Evolutionary conservation across 2,888 invertebrate species (phyloP), one percentile per base, ranked within the genome.

Genomic region (Papilio gigon): DNA sequence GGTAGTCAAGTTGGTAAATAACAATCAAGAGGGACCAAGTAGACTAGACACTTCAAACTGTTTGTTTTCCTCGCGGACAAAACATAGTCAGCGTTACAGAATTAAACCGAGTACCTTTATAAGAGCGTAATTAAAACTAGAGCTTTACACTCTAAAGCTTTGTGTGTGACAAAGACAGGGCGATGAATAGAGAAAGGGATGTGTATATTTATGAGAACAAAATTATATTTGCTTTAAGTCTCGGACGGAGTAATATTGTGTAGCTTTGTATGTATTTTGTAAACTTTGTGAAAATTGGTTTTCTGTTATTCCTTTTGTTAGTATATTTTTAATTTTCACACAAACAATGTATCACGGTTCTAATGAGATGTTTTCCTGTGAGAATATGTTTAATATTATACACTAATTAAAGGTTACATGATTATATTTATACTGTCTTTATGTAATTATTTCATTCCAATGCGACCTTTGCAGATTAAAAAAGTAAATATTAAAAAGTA

Each of bases 91-190:
- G 73, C 73, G 76, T 72, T 75, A 72, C 70, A 65, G 14, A 22
- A 75, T 76, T 76, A 72, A 74, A 74, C 68, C 80, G 80, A 83
- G 84, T 85, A 81, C 81, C 80, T 84, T 78, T 79, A 79, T 78
- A 77, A 76, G 73, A 75, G 73, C 79, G 84, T 86, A 88, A 88
- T 88, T 88, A 88, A 86, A 87, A 84, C 84, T 80, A 84, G 80
- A 75, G 78, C 77, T 80, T 76, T 84, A 82, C 77, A 77, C 81
- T 81, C 72, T 80, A 80, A 76, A 77, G 77, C 70, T 70, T 65
- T 70, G 71, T 78, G 73, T 77, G 75, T 65, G 73, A 77, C 73
- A 76, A 79, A 77, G 77, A 81, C 71, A 70, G 68, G 59, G 60
- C 62, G 42, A 67, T 64, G 69, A 65, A 20, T 53, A 33, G 20